Evolutionary conservation across 2,113 vertebrate species (phyloP).

Genomic region (Clupea harengus): DNA sequence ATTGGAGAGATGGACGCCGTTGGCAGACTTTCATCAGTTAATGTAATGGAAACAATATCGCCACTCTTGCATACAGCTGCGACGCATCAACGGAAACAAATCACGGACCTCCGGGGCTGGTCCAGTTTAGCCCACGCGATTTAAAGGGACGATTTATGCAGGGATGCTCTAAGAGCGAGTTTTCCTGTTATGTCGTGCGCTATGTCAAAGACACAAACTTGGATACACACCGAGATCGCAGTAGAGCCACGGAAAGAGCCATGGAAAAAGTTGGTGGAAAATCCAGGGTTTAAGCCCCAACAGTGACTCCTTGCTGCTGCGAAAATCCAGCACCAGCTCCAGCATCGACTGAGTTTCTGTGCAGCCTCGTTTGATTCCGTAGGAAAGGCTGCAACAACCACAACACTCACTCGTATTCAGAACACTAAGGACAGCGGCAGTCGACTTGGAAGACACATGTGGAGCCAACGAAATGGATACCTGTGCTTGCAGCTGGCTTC

Average conservation of each 20-base stretch:
- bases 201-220: constrained; percentile 59
- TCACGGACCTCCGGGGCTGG: constrained; percentile 55
- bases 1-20: constrained; percentile 53
- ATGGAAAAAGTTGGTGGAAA: constrained; percentile 71
- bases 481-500: constrained; percentile 37
- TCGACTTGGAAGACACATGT: constrained; percentile 35
- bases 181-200: constrained; percentile 57
- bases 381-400: background rate
- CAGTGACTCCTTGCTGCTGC: constrained; percentile 42
- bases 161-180: constrained; percentile 50
- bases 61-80: constrained; percentile 54
- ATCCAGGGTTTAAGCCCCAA: constrained; percentile 54
- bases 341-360: background rate
- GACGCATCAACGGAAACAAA: constrained; percentile 56
- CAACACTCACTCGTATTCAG: constrained; percentile 16
- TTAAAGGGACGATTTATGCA: constrained; percentile 53
- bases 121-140: constrained; percentile 41
- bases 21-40: constrained; percentile 44
- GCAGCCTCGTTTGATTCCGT: background rate
- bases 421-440: background rate
- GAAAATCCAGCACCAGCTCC: constrained; percentile 24
- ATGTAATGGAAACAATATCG: constrained; percentile 63
- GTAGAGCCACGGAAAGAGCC: constrained; percentile 59
- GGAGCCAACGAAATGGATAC: constrained; percentile 52
- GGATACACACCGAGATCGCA: constrained; percentile 55